phyloP scores from a whole-genome alignment of 1,140 invertebrate species.

The Zaprionus ornatus region DNA sequence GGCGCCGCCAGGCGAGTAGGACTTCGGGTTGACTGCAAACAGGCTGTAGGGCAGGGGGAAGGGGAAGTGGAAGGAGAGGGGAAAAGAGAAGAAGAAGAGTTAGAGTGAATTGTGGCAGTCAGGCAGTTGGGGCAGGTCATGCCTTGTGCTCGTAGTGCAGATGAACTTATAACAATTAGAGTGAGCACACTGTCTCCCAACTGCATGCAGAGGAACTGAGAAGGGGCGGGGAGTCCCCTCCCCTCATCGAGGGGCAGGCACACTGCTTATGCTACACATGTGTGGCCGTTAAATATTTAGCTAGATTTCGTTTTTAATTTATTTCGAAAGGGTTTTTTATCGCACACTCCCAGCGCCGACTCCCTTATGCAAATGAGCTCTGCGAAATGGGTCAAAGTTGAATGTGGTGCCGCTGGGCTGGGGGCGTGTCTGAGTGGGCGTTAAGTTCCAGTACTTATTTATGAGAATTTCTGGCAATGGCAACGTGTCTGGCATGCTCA shows the following conservation, averaged over 20 bases:
- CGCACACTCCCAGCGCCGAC: conserved; percentile 13
- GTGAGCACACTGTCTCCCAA: conserved; percentile 23
- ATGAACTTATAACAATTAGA: conserved; percentile 79
- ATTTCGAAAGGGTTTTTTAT: conserved; percentile 61
- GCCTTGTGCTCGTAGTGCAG: conserved; percentile 38
- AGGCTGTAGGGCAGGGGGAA: not conserved
- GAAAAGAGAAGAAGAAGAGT: not conserved
- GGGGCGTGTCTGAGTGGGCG: conserved; percentile 45
- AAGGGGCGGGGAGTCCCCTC: not conserved
- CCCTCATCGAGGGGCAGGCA: not conserved
- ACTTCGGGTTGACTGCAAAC: not conserved
- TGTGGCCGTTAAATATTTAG: conserved; percentile 69
- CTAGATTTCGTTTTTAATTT: conserved; percentile 72
- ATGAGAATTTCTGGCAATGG: conserved; percentile 36
- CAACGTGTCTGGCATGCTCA: conserved; percentile 36
- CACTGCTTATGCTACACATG: conserved; percentile 5
- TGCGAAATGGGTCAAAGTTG: conserved; percentile 70
- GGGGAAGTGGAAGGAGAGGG: not conserved
- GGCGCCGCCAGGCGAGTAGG: conserved; percentile 12
- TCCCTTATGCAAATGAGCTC: conserved; percentile 65
- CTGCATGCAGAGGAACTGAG: conserved; percentile 1
- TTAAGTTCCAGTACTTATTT: conserved; percentile 49
- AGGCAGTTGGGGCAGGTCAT: conserved; percentile 52
- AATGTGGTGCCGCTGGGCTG: conserved; percentile 50
- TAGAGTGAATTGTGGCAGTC: not conserved